A percentile compares a stretch with the other conserved stretches of the same genome.
phyloP scores from a whole-genome alignment of 2,797 vertebrate genomes.

The Zalophus californianus region DNA sequence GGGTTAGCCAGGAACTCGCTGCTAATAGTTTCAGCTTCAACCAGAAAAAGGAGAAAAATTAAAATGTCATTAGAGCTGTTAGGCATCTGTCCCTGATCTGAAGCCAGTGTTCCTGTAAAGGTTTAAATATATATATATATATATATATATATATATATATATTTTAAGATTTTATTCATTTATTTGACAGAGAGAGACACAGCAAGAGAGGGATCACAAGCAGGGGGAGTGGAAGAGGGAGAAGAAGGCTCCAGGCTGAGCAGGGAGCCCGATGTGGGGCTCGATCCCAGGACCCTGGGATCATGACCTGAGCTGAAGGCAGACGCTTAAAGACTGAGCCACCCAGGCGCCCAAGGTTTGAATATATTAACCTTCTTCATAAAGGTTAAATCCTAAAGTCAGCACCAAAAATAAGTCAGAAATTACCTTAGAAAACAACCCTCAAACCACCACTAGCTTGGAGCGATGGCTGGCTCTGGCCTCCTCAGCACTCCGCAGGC shows the following conservation, averaged over 20 bases:
- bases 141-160: no score
- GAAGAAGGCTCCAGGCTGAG: no score
- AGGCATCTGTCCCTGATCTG: background rate
- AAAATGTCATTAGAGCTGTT: background rate
- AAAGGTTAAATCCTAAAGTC: background rate
- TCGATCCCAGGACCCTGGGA: no score
- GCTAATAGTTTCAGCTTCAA: constrained; percentile 86
- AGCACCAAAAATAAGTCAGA: background rate
- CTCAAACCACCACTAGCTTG: background rate
- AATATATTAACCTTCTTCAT: background rate
- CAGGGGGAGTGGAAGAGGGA: no score
- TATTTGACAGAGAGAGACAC: no score
- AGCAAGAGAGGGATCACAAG: no score
- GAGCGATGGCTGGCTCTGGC: background rate
- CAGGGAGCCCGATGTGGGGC: no score
- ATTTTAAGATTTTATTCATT: no score
- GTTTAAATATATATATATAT: background rate
- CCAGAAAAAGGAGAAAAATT: background rate
- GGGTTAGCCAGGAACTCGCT: constrained; percentile 91
- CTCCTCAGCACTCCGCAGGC: background rate
- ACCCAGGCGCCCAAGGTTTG: background rate
- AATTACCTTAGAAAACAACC: background rate
- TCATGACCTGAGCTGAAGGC: no score
- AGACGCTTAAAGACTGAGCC: no score
- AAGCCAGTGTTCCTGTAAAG: background rate